Evolutionary conservation across 2,113 vertebrate genomes (phyloP).

Genomic region (Columba janthina): DNA sequence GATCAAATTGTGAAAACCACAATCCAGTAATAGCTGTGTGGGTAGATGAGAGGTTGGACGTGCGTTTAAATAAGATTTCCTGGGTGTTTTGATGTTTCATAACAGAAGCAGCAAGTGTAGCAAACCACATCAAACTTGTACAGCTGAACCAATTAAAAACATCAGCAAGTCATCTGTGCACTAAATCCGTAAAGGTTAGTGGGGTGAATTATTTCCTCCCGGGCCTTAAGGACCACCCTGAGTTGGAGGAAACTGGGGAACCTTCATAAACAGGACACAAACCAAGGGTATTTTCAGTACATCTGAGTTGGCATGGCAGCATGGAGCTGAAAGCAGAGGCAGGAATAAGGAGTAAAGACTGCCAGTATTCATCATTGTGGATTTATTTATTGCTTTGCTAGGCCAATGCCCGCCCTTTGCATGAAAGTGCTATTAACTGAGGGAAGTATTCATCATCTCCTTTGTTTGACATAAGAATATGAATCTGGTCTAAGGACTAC

Average conservation of each 20-base stretch:
- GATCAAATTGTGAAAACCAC: slow-evolving; percentile 6
- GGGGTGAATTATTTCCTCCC: not conserved
- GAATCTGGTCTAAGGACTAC: slow-evolving; percentile 5
- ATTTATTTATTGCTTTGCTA: slow-evolving; percentile 25
- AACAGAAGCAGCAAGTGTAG: slow-evolving; percentile 36
- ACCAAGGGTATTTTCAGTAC: not conserved
- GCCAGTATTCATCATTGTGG: not conserved
- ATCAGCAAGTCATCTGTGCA: not conserved
- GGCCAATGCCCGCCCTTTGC: not conserved
- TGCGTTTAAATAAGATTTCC: not conserved
- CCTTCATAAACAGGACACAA: not conserved
- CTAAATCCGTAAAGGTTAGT: not conserved
- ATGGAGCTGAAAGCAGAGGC: not conserved
- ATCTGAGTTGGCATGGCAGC: not conserved
- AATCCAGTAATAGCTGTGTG: not conserved
- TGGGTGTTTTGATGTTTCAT: slow-evolving; percentile 14
- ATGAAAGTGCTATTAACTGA: slow-evolving; percentile 24
- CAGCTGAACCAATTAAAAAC: slow-evolving; percentile 26
- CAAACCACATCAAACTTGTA: slow-evolving; percentile 32
- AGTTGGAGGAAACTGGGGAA: not conserved
- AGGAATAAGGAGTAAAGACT: not conserved
- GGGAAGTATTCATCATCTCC: slow-evolving; percentile 9
- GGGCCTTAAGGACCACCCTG: not conserved
- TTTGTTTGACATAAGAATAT: slow-evolving; percentile 18
- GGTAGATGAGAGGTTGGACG: slow-evolving; percentile 4